Evolutionary conservation across 2,888 invertebrate genomes (phyloP).

Genomic region (Caenorhabditis sp.): DNA sequence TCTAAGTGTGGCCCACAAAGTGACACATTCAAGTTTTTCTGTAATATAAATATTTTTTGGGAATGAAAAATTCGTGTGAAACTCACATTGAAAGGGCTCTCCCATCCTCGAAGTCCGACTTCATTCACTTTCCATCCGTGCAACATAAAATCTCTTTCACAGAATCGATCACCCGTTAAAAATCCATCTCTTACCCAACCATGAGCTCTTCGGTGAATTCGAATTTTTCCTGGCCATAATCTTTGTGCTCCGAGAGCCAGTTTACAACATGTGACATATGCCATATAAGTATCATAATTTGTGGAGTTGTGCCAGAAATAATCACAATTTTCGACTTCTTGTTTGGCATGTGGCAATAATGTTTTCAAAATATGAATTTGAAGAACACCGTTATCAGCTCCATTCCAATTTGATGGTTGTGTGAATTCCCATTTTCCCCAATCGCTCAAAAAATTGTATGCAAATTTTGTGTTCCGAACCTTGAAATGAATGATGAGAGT

Average conservation of each 20-base stretch:
- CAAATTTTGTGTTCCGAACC: conserved; percentile 51
- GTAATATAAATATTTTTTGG: no score
- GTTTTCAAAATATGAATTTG: conserved; percentile 65
- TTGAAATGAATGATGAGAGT: conserved; percentile 15
- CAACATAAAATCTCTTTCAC: conserved; percentile 59
- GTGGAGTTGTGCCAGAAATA: conserved; percentile 59
- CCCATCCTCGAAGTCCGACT: conserved; percentile 51
- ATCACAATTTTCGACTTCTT: conserved; percentile 57
- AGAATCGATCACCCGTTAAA: conserved; percentile 48
- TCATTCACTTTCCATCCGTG: conserved; percentile 61
- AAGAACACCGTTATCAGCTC: conserved; percentile 67
- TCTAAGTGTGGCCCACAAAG: conserved; percentile 36
- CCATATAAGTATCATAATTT: conserved; percentile 67
- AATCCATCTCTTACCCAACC: conserved; percentile 62
- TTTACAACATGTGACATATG: conserved; percentile 65
- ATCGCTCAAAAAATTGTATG: conserved; percentile 44
- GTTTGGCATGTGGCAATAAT: conserved; percentile 51
- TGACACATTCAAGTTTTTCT: conserved; percentile 38
- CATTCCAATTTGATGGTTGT: conserved; percentile 61
- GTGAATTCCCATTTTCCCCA: conserved; percentile 61
- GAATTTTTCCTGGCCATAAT: conserved; percentile 59
- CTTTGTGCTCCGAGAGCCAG: conserved; percentile 56
- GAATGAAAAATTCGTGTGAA: no score
- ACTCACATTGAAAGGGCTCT: conserved; percentile 51
- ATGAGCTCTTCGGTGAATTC: conserved; percentile 59